Evolutionary conservation across 2,113 vertebrate species (phyloP), one percentile per base, ranked within the genome.

Genomic region (Setophaga kirtlandii): DNA sequence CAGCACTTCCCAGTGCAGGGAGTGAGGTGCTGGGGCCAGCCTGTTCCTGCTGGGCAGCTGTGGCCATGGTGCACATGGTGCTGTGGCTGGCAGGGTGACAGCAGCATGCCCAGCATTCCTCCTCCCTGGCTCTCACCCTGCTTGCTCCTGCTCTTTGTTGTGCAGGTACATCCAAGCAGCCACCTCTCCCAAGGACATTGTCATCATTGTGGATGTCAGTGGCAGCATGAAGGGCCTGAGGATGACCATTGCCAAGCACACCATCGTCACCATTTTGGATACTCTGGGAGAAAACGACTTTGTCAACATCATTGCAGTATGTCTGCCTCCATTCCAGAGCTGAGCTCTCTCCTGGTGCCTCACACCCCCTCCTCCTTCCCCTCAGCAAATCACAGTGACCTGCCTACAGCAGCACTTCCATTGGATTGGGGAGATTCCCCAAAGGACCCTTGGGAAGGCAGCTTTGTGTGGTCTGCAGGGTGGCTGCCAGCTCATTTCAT

Each of bases 231-330:
- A 99, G 96, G 99, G 99, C 22, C 97, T 99, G 53, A 94, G 98
- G 77, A 96, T 99, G 97, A 98, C 99, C 28, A 99, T 99, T 25
- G 99, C 99, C 97, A 99, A 99, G 93, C 99, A 99, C 95, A 99
- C 99, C 27, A 98, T 99, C 55, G 94, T 98, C 87, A 99, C 99
- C 62, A 99, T 99, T 91, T 65, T 99, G 93, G 99, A 99, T 89
- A 99, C 99, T 1, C 93, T 99, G 83, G 99, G 99, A n/a, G 99
- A 99, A 95, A 99, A 99, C 6, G 99, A 99, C 97, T 99, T 99
- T 93, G 98, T 99, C 89, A 99, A 99, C 82, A 98, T 99, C 83
- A 99, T 99, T 21, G 98, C 99, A 13, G 99, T 99, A 94, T 97
- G 97, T 91, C 24, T 31, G 19, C 11, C 62, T 13, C 15, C 23